Evolutionary conservation across 2,797 vertebrate species (phyloP).

Genomic region (Setipinna tenuifilis): DNA sequence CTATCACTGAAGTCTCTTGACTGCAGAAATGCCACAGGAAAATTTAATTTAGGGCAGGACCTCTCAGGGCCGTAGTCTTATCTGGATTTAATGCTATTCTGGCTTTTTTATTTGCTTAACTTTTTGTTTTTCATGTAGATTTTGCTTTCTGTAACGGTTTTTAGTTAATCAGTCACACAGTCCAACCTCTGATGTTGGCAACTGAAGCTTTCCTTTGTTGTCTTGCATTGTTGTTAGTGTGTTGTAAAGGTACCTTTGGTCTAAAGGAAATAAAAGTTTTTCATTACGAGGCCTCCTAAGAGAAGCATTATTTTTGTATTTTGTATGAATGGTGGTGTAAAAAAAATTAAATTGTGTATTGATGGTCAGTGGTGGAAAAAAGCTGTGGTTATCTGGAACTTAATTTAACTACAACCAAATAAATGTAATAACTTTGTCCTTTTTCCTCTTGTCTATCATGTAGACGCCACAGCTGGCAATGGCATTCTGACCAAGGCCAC

Average conservation of each 20-base stretch:
- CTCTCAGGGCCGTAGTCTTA: neutral
- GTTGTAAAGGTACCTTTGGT: too few relatives aligned
- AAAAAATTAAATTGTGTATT: too few relatives aligned
- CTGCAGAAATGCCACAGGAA: too few relatives aligned
- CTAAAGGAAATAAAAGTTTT: too few relatives aligned
- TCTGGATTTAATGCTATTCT: neutral
- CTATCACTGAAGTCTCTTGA: neutral
- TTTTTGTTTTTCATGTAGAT: neutral
- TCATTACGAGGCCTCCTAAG: too few relatives aligned
- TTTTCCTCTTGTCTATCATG: conserved; percentile 21
- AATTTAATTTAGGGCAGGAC: too few relatives aligned
- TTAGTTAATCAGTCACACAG: neutral
- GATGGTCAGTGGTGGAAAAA: too few relatives aligned
- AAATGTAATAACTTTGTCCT: too few relatives aligned
- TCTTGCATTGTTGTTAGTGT: neutral
- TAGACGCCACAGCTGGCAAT: conserved; percentile 89
- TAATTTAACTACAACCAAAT: too few relatives aligned
- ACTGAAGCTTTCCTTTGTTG: neutral
- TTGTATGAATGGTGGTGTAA: too few relatives aligned
- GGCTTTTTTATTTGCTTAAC: neutral
- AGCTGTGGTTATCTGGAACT: too few relatives aligned
- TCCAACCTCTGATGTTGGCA: neutral
- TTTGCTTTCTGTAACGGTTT: neutral
- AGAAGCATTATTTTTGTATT: too few relatives aligned
- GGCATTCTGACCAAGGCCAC: conserved; percentile 98